These are phyloP conservation scores for Hestina assimilis DNA, from an alignment of 1,140 invertebrate species.

Conservation along the genomic window DNA sequence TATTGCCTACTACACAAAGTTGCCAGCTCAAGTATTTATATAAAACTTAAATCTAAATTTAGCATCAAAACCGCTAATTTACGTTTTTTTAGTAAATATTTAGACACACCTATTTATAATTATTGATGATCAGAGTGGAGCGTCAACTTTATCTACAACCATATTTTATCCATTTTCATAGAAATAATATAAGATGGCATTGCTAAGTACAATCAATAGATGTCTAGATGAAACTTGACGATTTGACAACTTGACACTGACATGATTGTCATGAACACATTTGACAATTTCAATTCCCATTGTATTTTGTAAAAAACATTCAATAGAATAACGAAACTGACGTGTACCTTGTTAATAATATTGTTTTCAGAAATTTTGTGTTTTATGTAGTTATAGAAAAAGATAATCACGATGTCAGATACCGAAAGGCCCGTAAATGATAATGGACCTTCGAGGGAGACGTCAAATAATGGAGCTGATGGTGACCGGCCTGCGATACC, in stretches of 20 bases:
- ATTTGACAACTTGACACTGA: too few relatives aligned
- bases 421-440: slow-evolving; percentile 39
- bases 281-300: slow-evolving; percentile 9
- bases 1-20: slow-evolving; percentile 8
- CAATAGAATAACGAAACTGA: slow-evolving; percentile 53
- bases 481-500: slow-evolving; percentile 40
- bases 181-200: too few relatives aligned
- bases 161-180: too few relatives aligned
- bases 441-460: slow-evolving; percentile 19
- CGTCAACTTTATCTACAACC: too few relatives aligned
- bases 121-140: too few relatives aligned
- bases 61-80: not conserved
- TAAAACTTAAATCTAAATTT: not conserved
- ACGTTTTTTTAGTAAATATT: not conserved
- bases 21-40: slow-evolving; percentile 1
- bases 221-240: too few relatives aligned
- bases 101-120: not conserved
- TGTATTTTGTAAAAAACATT: too few relatives aligned
- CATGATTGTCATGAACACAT: too few relatives aligned
- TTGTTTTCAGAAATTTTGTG: slow-evolving; percentile 9
- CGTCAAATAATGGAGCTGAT: slow-evolving; percentile 20
- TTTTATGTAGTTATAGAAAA: slow-evolving; percentile 31
- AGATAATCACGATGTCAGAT: slow-evolving; percentile 42
- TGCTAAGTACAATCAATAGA: too few relatives aligned
- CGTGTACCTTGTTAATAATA: slow-evolving; percentile 43